Base-by-base conservation (phyloP, 2,113 vertebrate species). In the Ophiodon elongatus region DNA sequence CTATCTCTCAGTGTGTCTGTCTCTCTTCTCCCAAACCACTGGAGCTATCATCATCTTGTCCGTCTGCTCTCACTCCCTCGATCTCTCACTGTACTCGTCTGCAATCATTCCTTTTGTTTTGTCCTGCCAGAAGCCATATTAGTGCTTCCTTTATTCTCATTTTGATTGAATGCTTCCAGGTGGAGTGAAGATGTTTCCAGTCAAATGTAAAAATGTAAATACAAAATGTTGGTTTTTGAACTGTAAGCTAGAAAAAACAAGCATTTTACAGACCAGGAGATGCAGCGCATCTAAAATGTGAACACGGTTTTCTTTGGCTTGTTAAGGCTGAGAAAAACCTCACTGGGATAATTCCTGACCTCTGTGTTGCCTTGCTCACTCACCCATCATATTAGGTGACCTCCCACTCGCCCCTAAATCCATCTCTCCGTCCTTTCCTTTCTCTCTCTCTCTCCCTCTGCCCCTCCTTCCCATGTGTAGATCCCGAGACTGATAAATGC, bases 401-500 rank as follows among this genome's bases (percentile, higher is more conserved):
- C 85, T 81, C 66, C 87, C 85, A 70, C 39, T 81, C 73, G 84
- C 83, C 25, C 82, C 83, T 87, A n/a, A 67, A 67, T 27, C 64
- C 39, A 67, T 43, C 25, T 45, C 39, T 43, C 35, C 35, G 13
- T 66, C 64, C 64, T 29, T 43, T 43, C 64, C 64, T 35, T 62
- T 85, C 84, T 72, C 43, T 81, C 82, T 81, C 72, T 39, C 76
- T 70, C 66, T 27, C 76, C 84, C 9, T 10, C 74, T 19, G 39
- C 79, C 67, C 52, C 70, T 54, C 76, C 74, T 72, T 85, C 86
- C 79, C 89, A 82, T 68, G 78, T 72, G 57, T 33, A 84, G 88
- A 92, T 91, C 81, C 82, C 78, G n/a, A 87, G 85, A 71, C 83
- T 91, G 92, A 93, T 93, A 90, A 93, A 93, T 85, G 73, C 80